Conservation (phyloP, 2,113 vertebrate species). For the Parus major region DNA sequence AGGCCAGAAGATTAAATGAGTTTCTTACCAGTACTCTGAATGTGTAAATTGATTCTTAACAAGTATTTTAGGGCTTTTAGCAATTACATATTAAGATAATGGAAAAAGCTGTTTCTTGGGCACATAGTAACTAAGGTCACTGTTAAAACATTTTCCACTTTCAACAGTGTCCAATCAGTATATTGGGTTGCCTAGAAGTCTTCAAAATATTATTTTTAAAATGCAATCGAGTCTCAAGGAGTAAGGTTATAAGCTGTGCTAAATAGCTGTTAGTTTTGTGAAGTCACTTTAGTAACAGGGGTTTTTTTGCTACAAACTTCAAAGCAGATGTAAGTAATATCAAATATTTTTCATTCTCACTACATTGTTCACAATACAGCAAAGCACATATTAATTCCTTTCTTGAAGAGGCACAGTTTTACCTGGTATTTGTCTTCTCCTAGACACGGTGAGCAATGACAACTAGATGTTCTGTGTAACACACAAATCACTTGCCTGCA, state of each 20-base stretch:
- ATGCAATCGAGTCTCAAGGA: neutral
- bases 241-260: neutral
- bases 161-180: neutral
- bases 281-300: neutral
- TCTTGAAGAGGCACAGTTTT: neutral
- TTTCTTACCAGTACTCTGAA: neutral
- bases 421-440: neutral
- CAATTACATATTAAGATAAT: neutral
- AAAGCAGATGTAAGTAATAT: neutral
- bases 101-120: neutral
- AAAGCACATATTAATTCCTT: neutral
- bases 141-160: neutral
- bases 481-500: slow-evolving; percentile 73
- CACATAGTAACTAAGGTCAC: neutral
- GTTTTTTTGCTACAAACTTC: neutral
- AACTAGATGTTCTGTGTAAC: neutral
- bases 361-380: neutral
- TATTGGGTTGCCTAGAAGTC: neutral
- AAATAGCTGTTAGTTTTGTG: neutral
- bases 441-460: neutral
- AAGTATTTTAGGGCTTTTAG: neutral
- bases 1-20: neutral
- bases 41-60: neutral
- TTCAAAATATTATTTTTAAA: slow-evolving; percentile 2
- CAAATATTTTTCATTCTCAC: neutral